A percentile compares a stretch with the other conserved stretches of the same genome.
These are phyloP conservation scores for Xylota segnis DNA, from an alignment of 2,888 invertebrate species.

Conservation along the genomic window DNA sequence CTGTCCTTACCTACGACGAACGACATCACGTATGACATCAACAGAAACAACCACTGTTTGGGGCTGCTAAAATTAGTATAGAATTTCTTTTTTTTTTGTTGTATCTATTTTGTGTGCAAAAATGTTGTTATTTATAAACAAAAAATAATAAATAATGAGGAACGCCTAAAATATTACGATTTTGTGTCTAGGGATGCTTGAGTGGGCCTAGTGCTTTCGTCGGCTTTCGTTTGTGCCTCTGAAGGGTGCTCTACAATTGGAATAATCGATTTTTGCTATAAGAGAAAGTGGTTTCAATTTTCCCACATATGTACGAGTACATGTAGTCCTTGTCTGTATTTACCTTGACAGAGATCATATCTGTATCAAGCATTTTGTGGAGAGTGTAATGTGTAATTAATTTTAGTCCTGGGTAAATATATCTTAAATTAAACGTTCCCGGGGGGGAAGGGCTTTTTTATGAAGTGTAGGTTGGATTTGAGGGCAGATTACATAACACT, in stretches of 20 bases:
- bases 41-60: slow-evolving; percentile 11
- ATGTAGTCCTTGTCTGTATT: neutral
- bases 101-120: too few relatives aligned
- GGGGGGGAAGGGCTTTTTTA: neutral
- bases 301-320: too few relatives aligned
- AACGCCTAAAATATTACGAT: slow-evolving; percentile 6
- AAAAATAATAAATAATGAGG: slow-evolving; percentile 2
- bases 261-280: slow-evolving; percentile 32
- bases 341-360: neutral
- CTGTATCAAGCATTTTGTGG: neutral
- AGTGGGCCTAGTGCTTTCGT: neutral
- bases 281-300: slow-evolving; percentile 14
- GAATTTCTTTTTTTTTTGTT: too few relatives aligned
- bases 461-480: neutral
- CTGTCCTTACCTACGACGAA: too few relatives aligned
- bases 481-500: neutral
- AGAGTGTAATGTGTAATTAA: neutral
- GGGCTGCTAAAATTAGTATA: slow-evolving; percentile 8
- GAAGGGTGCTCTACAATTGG: neutral
- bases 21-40: neutral
- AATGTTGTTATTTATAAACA: slow-evolving; percentile 11
- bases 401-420: neutral
- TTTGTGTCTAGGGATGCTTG: slow-evolving; percentile 2
- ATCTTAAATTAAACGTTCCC: neutral
- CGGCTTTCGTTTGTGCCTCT: neutral